Percentiles rank a stretch among this genome's conserved stretches.
phyloP scores from a whole-genome alignment of 2,797 vertebrate genomes.

The Etheostoma nigrum region DNA sequence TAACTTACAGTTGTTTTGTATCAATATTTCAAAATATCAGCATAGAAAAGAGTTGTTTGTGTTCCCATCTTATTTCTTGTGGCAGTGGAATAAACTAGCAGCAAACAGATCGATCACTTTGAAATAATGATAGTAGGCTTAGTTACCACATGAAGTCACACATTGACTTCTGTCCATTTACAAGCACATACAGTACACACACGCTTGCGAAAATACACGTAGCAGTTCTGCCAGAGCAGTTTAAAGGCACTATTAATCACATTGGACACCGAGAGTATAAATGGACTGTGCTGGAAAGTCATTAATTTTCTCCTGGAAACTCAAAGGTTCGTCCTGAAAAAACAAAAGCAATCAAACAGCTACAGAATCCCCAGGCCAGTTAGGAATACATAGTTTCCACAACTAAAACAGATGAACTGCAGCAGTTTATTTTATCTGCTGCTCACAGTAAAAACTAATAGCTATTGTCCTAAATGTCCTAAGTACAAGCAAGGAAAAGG shows the following conservation, averaged over 20 bases:
- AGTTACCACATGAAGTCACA: constrained; percentile 6
- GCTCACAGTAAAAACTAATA: background rate
- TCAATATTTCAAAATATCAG: constrained; percentile 4
- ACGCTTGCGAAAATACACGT: background rate
- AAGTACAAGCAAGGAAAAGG: background rate
- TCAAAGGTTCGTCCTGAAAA: background rate
- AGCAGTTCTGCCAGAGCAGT: background rate
- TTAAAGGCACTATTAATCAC: constrained; percentile 18
- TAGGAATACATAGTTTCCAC: background rate
- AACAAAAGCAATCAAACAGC: constrained; percentile 20
- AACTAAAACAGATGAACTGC: background rate
- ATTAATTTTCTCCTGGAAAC: constrained; percentile 32
- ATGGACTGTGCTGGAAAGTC: constrained; percentile 17
- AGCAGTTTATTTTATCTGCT: background rate
- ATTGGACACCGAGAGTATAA: constrained; percentile 14
- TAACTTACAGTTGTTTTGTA: constrained; percentile 3
- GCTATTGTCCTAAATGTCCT: background rate
- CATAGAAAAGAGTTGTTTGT: background rate
- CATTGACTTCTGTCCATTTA: background rate
- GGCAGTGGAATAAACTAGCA: constrained; percentile 12
- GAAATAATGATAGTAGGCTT: constrained; percentile 4
- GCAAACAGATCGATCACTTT: constrained; percentile 8
- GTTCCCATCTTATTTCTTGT: background rate
- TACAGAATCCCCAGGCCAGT: background rate
- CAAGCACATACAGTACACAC: background rate